Evolutionary conservation across 2,888 invertebrate species (phyloP).

Genomic region (Dioctria linearis): DNA sequence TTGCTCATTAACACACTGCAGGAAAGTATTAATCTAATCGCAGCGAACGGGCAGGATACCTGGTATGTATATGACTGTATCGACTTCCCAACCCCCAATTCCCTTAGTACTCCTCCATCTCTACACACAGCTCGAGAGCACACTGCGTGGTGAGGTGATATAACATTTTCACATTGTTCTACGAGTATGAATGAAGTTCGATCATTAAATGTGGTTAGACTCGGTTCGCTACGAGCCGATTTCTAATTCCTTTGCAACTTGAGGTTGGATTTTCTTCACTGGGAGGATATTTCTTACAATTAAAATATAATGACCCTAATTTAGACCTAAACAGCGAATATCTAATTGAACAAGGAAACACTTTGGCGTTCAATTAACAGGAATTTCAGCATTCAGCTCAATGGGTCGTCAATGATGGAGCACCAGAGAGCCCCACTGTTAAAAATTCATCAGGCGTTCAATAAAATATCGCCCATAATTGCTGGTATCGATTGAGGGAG

Average conservation of each 20-base stretch:
- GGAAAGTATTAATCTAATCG: conserved; percentile 43
- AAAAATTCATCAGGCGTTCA: conserved; percentile 63
- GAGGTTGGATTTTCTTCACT: background rate
- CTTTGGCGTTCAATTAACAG: conserved; percentile 63
- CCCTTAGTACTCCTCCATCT: background rate
- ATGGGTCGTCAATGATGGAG: conserved; percentile 46
- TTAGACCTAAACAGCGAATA: conserved; percentile 59
- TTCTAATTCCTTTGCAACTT: background rate
- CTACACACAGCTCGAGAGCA: background rate
- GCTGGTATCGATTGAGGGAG: conserved; percentile 62
- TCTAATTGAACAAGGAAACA: conserved; percentile 62
- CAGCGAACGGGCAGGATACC: conserved; percentile 14
- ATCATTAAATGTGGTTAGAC: background rate
- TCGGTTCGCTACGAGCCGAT: background rate
- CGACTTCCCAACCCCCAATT: background rate
- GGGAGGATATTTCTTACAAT: conserved; percentile 27
- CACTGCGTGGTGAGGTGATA: background rate
- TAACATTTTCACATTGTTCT: conserved; percentile 36
- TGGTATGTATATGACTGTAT: too few relatives aligned
- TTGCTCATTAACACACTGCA: conserved; percentile 44
- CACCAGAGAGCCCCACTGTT: conserved; percentile 60
- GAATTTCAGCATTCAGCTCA: conserved; percentile 58
- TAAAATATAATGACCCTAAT: conserved; percentile 46
- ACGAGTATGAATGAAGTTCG: conserved; percentile 23
- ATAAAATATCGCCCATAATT: conserved; percentile 63